Conservation (phyloP, 2,797 vertebrate genomes). For the Catostomus latipinnis region DNA sequence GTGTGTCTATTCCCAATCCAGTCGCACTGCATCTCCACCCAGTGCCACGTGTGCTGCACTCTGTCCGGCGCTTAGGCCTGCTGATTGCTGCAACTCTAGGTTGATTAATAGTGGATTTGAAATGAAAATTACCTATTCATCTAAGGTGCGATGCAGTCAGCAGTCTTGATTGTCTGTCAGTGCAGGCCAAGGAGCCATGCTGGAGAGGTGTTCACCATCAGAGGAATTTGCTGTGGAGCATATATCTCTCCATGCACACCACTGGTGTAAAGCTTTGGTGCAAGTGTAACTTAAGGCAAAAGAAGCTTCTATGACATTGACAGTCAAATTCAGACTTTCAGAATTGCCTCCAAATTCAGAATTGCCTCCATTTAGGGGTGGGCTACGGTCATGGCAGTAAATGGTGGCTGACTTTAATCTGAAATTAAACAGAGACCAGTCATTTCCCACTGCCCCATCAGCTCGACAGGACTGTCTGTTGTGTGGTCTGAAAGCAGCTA, state of each 20-base stretch:
- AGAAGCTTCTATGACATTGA: slow-evolving; percentile 56
- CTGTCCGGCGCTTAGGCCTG: slow-evolving; percentile 60
- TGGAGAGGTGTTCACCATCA: slow-evolving; percentile 45
- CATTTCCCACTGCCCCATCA: slow-evolving; percentile 17
- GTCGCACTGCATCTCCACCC: slow-evolving; percentile 51
- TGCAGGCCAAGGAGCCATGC: slow-evolving; percentile 1
- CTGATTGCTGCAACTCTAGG: slow-evolving; percentile 57
- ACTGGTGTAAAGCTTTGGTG: slow-evolving; percentile 51
- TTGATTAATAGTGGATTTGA: slow-evolving; percentile 71
- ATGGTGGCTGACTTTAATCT: slow-evolving; percentile 58
- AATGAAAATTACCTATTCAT: slow-evolving; percentile 68
- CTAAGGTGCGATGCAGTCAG: slow-evolving; percentile 55
- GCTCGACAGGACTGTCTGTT: slow-evolving; percentile 21
- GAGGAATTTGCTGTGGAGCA: slow-evolving; percentile 17
- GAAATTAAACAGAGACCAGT: slow-evolving; percentile 52
- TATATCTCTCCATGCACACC: slow-evolving; percentile 38
- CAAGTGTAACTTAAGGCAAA: slow-evolving; percentile 48
- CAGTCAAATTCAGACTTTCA: slow-evolving; percentile 38
- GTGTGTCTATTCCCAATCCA: slow-evolving; percentile 57
- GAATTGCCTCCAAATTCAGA: not conserved
- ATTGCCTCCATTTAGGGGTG: slow-evolving; percentile 46
- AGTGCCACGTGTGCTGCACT: slow-evolving; percentile 56
- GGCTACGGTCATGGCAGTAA: slow-evolving; percentile 20
- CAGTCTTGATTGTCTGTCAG: slow-evolving; percentile 70
- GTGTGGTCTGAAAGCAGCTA: slow-evolving; percentile 39